These are phyloP conservation scores for Fragum fragum DNA, from an alignment of 2,888 invertebrate genomes.

Conservation along the genomic window DNA sequence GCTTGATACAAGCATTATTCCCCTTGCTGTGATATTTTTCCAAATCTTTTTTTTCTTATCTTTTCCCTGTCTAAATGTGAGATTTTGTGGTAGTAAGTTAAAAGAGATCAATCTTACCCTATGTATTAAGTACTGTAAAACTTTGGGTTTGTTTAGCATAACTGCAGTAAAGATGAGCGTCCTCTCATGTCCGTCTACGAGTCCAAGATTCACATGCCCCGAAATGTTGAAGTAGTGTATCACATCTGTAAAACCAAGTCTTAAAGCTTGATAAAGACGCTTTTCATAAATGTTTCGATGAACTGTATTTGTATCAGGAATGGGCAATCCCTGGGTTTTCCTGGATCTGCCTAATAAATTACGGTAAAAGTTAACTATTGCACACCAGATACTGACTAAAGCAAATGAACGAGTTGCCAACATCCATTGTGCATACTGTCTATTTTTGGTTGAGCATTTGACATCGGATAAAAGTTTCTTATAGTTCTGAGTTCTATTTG, in stretches of 20 bases:
- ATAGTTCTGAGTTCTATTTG: slow-evolving; percentile 80
- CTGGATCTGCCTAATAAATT: slow-evolving; percentile 72
- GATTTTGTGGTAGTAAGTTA: too few species aligned
- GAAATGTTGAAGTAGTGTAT: slow-evolving; percentile 82
- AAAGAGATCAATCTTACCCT: slow-evolving; percentile 76
- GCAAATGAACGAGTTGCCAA: slow-evolving; percentile 84
- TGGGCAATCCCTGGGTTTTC: slow-evolving; percentile 34
- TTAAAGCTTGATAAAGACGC: slow-evolving; percentile 80
- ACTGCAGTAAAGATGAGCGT: slow-evolving; percentile 84
- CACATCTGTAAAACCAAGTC: slow-evolving; percentile 83
- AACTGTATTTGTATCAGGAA: slow-evolving; percentile 34
- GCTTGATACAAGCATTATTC: too few species aligned
- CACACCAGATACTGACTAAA: slow-evolving; percentile 84
- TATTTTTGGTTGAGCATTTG: slow-evolving; percentile 83
- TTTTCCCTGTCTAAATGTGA: too few species aligned
- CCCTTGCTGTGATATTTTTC: too few species aligned
- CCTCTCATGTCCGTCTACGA: slow-evolving; percentile 79
- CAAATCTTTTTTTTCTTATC: too few species aligned
- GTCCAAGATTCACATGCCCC: slow-evolving; percentile 74
- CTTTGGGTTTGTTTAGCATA: slow-evolving; percentile 82
- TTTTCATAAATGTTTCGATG: slow-evolving; percentile 69
- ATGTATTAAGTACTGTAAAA: slow-evolving; percentile 80
- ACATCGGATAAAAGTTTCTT: slow-evolving; percentile 84
- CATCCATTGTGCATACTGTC: slow-evolving; percentile 85
- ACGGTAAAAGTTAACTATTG: slow-evolving; percentile 84